These are phyloP conservation scores for Isaurus tuberculatus DNA, from an alignment of 92 coral and sea anemone species.

Conservation along the genomic window DNA sequence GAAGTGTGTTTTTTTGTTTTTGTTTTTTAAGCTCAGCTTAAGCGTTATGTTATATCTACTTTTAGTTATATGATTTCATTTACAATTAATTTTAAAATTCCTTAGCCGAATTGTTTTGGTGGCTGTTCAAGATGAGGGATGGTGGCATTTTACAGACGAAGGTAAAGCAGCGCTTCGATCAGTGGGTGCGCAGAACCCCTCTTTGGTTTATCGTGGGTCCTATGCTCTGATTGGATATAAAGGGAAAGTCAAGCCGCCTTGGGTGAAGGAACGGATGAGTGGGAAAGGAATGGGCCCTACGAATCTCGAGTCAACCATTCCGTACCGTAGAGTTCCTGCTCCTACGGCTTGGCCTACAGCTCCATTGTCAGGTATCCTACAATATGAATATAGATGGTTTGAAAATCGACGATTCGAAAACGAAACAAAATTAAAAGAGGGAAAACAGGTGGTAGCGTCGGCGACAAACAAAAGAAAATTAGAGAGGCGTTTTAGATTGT, in stretches of 20 bases:
- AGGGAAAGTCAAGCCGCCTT: not conserved
- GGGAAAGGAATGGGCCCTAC: not conserved
- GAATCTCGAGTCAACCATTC: not conserved
- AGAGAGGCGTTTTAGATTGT: no score
- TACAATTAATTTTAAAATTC: not conserved
- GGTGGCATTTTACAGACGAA: not conserved
- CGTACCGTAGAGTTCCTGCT: not conserved
- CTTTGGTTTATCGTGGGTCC: not conserved
- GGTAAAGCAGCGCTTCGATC: not conserved
- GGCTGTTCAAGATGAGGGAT: conserved; percentile 8
- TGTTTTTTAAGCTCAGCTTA: not conserved
- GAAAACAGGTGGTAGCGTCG: no score
- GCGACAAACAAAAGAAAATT: no score
- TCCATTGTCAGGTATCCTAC: not conserved
- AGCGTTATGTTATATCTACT: not conserved
- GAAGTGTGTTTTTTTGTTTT: no score
- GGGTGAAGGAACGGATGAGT: not conserved
- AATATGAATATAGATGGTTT: not conserved
- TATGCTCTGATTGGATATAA: not conserved
- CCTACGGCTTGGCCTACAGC: not conserved
- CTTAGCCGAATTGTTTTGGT: not conserved
- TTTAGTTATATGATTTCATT: not conserved
- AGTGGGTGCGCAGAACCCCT: not conserved
- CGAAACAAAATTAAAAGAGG: no score
- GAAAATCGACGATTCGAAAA: no score